A percentile compares a stretch with the other conserved stretches of the same genome.
Evolutionary conservation across 1,140 invertebrate genomes (phyloP).

Genomic region (Drosophila lacertosa): DNA sequence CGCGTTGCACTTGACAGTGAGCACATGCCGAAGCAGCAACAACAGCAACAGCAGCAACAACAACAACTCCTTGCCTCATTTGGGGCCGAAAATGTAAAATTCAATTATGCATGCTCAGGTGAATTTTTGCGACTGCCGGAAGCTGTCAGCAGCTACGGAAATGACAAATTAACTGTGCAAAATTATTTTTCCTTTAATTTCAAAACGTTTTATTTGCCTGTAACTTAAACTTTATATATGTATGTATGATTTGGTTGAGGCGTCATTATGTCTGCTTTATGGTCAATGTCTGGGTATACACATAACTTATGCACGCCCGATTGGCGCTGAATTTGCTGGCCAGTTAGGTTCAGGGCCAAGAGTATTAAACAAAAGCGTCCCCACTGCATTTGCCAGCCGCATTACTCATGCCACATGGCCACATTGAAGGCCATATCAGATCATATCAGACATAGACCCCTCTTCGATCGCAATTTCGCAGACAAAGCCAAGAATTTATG

Average conservation of each 20-base stretch:
- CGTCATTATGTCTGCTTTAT: slow-evolving; percentile 56
- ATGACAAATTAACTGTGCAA: slow-evolving; percentile 73
- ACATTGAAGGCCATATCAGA: slow-evolving; percentile 1
- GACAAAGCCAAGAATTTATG: slow-evolving; percentile 14
- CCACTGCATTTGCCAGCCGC: slow-evolving; percentile 7
- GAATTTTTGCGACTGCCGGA: slow-evolving; percentile 52
- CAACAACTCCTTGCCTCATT: slow-evolving; percentile 16
- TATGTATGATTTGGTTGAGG: neutral
- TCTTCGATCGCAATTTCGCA: neutral
- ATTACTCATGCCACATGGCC: slow-evolving; percentile 27
- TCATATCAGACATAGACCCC: slow-evolving; percentile 6
- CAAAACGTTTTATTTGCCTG: neutral
- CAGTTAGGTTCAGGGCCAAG: slow-evolving; percentile 37
- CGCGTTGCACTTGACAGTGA: slow-evolving; percentile 48
- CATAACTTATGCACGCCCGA: slow-evolving; percentile 16
- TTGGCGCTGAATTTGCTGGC: slow-evolving; percentile 9
- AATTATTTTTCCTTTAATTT: slow-evolving; percentile 46
- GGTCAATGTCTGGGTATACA: slow-evolving; percentile 1
- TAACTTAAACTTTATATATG: neutral
- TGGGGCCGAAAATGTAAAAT: slow-evolving; percentile 52
- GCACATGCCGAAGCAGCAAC: slow-evolving; percentile 35
- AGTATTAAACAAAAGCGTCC: neutral
- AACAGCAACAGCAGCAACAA: slow-evolving; percentile 1
- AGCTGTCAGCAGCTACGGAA: slow-evolving; percentile 62
- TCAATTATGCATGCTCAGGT: slow-evolving; percentile 74